Evolutionary conservation across 2,888 invertebrate genomes (phyloP).

Genomic region (Alentia gelatinosa): DNA sequence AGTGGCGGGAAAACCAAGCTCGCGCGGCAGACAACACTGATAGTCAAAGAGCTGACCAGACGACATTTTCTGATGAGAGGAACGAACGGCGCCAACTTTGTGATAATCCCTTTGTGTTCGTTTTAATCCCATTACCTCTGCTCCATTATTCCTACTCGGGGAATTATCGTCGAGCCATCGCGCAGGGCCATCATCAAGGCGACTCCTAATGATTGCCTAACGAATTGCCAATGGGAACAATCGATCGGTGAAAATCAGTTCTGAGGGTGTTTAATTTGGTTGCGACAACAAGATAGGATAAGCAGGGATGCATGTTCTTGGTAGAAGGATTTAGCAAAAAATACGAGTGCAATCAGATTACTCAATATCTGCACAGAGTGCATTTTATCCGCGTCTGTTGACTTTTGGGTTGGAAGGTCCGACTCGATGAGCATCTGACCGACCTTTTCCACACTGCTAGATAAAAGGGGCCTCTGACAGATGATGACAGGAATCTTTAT

Average conservation of each 20-base stretch:
- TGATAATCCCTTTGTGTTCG: not conserved
- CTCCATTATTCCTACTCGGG: not conserved
- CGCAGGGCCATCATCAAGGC: not conserved
- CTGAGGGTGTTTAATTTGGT: not conserved
- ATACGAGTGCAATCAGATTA: too few relatives aligned
- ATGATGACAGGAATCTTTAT: too few relatives aligned
- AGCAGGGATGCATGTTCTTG: too few relatives aligned
- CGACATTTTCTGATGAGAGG: not conserved
- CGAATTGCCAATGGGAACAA: not conserved
- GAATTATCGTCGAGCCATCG: not conserved
- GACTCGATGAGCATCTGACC: too few relatives aligned
- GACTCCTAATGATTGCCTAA: conserved; percentile 12
- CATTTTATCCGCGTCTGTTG: too few relatives aligned
- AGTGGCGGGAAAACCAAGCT: too few relatives aligned
- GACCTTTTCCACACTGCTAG: too few relatives aligned
- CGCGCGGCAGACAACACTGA: not conserved
- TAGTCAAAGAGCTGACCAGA: not conserved
- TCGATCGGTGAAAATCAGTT: conserved; percentile 6
- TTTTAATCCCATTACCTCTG: conserved; percentile 3
- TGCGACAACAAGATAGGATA: not conserved
- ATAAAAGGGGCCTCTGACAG: too few relatives aligned
- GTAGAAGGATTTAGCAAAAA: too few relatives aligned
- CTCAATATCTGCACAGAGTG: too few relatives aligned
- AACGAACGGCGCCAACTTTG: not conserved
- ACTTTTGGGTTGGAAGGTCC: too few relatives aligned